Evolutionary conservation across 2,797 vertebrate species (phyloP).

Genomic region (Spinibarbus caldwelli): DNA sequence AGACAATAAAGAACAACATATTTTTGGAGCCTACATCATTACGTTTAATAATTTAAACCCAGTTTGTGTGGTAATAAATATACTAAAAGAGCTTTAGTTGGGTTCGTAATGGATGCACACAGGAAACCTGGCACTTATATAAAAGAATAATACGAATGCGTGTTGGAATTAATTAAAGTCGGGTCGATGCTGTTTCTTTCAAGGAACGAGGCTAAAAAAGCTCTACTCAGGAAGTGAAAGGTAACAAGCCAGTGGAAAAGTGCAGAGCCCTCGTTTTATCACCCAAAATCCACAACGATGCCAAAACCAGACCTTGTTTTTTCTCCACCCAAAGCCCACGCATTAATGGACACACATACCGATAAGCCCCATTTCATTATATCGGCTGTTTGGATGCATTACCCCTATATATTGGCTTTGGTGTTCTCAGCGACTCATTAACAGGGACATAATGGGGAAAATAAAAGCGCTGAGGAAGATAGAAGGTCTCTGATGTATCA

Average conservation of each 20-base stretch:
- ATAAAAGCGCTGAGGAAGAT: constrained; percentile 64
- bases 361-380: constrained; percentile 75
- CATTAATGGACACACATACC: constrained; percentile 72
- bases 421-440: constrained; percentile 70
- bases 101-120: constrained; percentile 87
- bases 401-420: constrained; percentile 69
- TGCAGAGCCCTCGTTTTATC: constrained; percentile 72
- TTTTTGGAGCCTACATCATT: constrained; percentile 90
- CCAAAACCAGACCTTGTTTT: constrained; percentile 63
- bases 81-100: constrained; percentile 84
- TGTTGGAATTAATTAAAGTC: constrained; percentile 80
- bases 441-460: constrained; percentile 71
- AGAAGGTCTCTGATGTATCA: constrained; percentile 66
- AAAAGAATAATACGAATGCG: constrained; percentile 79
- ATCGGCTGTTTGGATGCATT: constrained; percentile 67
- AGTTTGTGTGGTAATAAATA: constrained; percentile 94
- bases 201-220: constrained; percentile 71
- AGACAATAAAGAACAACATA: constrained; percentile 89
- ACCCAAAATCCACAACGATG: constrained; percentile 71
- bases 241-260: constrained; percentile 69
- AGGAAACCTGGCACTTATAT: constrained; percentile 86
- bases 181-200: constrained; percentile 71
- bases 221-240: constrained; percentile 73
- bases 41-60: constrained; percentile 97
- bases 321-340: constrained; percentile 64